Conservation (phyloP, 2,797 vertebrate genomes). For the Onychomys arenicola region DNA sequence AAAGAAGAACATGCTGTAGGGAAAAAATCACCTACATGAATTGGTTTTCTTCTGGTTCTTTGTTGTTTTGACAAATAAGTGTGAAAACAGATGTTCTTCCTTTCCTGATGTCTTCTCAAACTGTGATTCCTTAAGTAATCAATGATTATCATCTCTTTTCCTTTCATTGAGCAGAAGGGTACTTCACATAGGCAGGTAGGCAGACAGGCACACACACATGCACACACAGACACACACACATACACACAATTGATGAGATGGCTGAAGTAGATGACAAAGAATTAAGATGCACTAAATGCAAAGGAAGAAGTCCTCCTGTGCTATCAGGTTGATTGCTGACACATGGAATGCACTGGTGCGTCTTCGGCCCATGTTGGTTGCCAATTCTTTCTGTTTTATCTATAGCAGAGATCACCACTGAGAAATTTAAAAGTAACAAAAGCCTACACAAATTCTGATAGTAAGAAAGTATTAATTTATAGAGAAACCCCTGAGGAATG, state of each 20-base stretch:
- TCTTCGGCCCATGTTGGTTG: conserved; percentile 6
- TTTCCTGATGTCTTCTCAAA: not conserved
- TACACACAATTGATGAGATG: not conserved
- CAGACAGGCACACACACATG: not conserved
- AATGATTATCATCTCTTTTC: not conserved
- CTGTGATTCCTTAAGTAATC: conserved; percentile 46
- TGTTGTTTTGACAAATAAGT: not conserved
- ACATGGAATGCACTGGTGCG: fast-evolving
- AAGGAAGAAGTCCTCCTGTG: not conserved
- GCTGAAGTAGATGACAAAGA: not conserved
- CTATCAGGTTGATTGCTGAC: not conserved
- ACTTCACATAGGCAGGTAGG: not conserved
- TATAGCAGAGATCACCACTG: not conserved
- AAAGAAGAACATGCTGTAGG: not conserved
- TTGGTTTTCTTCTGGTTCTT: conserved; percentile 12
- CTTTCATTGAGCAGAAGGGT: conserved; percentile 2
- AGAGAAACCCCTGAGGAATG: not conserved
- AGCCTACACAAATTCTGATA: not conserved
- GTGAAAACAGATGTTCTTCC: conserved; percentile 42
- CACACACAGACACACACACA: no score
- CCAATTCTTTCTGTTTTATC: not conserved
- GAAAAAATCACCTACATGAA: not conserved
- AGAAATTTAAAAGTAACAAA: conserved; percentile 6
- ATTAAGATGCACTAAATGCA: not conserved
- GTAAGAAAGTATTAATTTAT: not conserved